Percentiles rank a stretch among this genome's conserved stretches.
Evolutionary conservation across 2,888 invertebrate genomes (phyloP).

Genomic region (Dryobotodes eremita): DNA sequence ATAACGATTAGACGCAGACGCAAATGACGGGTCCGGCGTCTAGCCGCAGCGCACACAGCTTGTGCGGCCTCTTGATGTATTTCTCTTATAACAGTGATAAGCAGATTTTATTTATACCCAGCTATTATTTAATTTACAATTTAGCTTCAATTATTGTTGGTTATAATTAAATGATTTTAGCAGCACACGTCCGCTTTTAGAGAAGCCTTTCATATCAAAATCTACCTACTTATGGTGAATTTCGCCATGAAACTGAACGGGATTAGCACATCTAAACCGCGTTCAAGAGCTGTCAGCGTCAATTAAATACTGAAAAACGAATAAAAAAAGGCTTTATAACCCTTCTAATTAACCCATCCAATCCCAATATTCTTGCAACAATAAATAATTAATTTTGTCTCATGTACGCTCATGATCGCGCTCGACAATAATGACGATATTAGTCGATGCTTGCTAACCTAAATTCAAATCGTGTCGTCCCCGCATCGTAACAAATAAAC

Average conservation of each 20-base stretch:
- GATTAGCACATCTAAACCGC: too few relatives aligned
- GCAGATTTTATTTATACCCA: neutral
- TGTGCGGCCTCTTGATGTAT: too few relatives aligned
- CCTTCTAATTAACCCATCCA: neutral
- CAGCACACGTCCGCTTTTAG: too few relatives aligned
- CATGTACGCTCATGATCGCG: too few relatives aligned
- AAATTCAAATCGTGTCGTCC: constrained; percentile 23
- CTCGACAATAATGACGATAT: too few relatives aligned
- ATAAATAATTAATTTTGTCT: neutral
- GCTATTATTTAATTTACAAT: neutral
- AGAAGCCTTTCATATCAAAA: neutral
- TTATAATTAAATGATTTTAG: neutral
- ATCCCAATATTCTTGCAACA: neutral
- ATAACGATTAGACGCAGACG: neutral
- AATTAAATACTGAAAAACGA: neutral
- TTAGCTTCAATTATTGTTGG: neutral
- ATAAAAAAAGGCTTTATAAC: too few relatives aligned
- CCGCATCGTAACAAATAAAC: constrained; percentile 16
- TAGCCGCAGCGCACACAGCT: too few relatives aligned
- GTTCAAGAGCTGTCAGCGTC: too few relatives aligned
- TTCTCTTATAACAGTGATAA: neutral
- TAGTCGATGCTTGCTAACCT: neutral
- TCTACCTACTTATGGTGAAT: too few relatives aligned
- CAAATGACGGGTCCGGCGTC: too few relatives aligned
- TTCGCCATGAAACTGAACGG: too few relatives aligned